phyloP scores from a whole-genome alignment of 2,797 vertebrate genomes.

The Mormyrus hasselquistii region DNA sequence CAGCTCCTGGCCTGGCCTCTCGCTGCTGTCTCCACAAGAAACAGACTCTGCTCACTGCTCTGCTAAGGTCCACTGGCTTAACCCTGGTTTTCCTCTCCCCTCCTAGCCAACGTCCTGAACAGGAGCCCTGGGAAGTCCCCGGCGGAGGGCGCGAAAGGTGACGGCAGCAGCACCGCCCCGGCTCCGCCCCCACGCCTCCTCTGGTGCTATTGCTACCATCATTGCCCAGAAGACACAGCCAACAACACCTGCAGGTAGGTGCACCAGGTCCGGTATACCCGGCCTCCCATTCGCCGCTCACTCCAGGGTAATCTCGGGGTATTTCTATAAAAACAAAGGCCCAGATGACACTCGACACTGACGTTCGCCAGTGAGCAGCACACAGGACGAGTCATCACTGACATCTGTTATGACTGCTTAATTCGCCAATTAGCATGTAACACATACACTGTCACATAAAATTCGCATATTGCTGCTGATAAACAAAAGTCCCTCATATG shows the following conservation, averaged over 20 bases:
- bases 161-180: conserved; percentile 67
- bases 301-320: not conserved
- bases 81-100: not conserved
- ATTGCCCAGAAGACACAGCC: conserved; percentile 84
- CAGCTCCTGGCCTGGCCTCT: not conserved
- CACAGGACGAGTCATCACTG: not conserved
- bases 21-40: not conserved
- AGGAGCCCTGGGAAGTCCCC: conserved; percentile 76
- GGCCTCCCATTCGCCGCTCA: not conserved
- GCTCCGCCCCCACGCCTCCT: conserved; percentile 70
- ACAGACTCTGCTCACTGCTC: not conserved
- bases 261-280: not conserved
- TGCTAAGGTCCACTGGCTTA: not conserved
- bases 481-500: not conserved
- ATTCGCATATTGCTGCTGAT: not conserved
- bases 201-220: conserved; percentile 85
- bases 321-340: conserved; percentile 20
- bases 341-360: not conserved
- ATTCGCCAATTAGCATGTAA: conserved; percentile 15
- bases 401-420: conserved; percentile 16
- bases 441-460: conserved; percentile 13
- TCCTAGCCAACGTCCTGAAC: conserved; percentile 70
- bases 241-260: conserved; percentile 90
- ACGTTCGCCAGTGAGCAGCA: not conserved
- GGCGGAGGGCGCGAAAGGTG: conserved; percentile 67